A percentile compares a stretch with the other conserved stretches of the same genome.
Conservation (phyloP, 1,140 invertebrate genomes). For the Halotydeus destructor region DNA sequence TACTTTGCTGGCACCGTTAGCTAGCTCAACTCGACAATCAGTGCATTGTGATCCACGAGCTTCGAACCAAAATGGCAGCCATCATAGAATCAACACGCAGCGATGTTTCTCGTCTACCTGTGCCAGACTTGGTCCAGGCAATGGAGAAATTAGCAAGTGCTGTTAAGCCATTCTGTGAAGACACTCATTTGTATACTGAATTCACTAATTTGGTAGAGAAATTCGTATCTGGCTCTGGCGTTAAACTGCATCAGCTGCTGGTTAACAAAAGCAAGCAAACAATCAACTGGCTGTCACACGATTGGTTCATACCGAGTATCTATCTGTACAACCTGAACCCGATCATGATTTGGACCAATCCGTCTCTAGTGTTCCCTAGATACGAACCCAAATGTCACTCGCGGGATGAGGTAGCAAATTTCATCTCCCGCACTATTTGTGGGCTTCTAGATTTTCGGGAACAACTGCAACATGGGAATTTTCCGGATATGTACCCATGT, state of each 20-base stretch:
- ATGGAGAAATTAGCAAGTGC: not conserved
- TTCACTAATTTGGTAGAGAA: slow-evolving; percentile 2
- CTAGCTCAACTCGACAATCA: no score
- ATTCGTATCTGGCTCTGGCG: slow-evolving; percentile 2
- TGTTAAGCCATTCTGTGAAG: slow-evolving; percentile 2
- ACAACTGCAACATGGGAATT: not conserved
- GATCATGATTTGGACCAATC: slow-evolving; percentile 3
- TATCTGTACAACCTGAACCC: slow-evolving; percentile 4
- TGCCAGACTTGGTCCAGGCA: slow-evolving; percentile 3
- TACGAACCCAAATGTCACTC: no score
- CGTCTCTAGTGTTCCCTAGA: slow-evolving; percentile 1
- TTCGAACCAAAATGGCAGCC: no score
- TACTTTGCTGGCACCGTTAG: no score
- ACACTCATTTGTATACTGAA: not conserved
- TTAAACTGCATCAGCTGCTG: slow-evolving; percentile 4
- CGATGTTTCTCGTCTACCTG: no score
- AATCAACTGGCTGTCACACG: slow-evolving; percentile 7
- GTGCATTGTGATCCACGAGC: no score
- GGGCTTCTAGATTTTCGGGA: slow-evolving; percentile 1
- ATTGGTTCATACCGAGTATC: slow-evolving; percentile 3
- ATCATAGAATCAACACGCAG: no score
- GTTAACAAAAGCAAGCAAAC: not conserved
- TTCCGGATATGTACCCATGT: not conserved
- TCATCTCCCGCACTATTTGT: not conserved
- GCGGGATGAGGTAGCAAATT: not conserved